A percentile compares a stretch with the other conserved stretches of the same genome.
These are phyloP conservation scores for Oreochromis grahami DNA, from an alignment of 2,797 vertebrate species.

Conservation along the genomic window DNA sequence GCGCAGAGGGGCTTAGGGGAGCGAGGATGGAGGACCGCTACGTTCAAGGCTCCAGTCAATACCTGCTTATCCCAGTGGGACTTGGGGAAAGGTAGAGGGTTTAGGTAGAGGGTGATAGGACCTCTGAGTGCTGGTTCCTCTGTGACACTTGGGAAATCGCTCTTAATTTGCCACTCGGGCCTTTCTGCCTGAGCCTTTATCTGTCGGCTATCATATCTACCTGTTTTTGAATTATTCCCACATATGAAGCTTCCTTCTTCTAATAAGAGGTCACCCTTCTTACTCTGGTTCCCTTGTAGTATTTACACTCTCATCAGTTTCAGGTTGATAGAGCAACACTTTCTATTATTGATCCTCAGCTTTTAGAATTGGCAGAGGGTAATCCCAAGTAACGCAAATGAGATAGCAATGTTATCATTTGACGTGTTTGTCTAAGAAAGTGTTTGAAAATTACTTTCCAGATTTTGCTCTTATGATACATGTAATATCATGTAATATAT, in stretches of 20 bases:
- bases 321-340: not conserved
- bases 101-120: constrained; percentile 41
- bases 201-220: constrained; percentile 21
- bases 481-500: not conserved
- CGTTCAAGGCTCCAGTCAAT: constrained; percentile 71
- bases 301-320: constrained; percentile 8
- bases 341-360: constrained; percentile 38
- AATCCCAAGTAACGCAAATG: constrained; percentile 38
- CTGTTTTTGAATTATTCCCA: constrained; percentile 4
- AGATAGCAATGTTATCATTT: not conserved
- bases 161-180: constrained; percentile 32
- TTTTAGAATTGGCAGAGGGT: constrained; percentile 17
- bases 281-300: not conserved
- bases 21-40: constrained; percentile 36
- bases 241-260: not conserved
- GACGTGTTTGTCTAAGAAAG: not conserved
- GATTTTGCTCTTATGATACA: not conserved
- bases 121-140: constrained; percentile 39
- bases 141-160: constrained; percentile 40
- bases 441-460: constrained; percentile 18
- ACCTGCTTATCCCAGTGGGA: constrained; percentile 58
- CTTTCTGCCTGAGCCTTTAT: constrained; percentile 13
- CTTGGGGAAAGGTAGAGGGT: constrained; percentile 34
- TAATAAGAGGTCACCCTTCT: not conserved
- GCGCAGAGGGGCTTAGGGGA: constrained; percentile 28